Base-by-base conservation (phyloP, 2,888 invertebrate species). In the Pediacus dermestoides region DNA sequence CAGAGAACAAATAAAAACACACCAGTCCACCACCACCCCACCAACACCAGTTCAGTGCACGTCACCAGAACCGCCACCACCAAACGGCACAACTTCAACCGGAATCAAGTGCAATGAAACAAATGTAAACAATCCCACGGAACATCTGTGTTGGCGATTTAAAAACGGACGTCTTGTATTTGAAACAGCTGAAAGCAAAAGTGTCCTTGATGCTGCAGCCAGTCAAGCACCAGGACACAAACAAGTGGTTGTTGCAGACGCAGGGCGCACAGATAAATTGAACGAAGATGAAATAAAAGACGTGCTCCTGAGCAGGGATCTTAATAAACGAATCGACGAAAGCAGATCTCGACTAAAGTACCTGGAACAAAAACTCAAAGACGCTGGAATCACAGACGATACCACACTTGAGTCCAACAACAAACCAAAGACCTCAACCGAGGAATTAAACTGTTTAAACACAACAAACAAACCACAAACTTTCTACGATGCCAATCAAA, bases 331-430 rank as follows among this genome's bases (percentile, higher is more conserved):
- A 16, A 42, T 52, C 23, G 72, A 71, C 48, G 70, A 71, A 51
- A 68, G 68, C 30, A 70, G 69, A 51, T 71, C 71, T 35, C 65
- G 75, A 31, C 58, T 76, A 37, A 74, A 74, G 53, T 67, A 72
- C 39, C 58, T 75, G 35, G 74, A 74, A 56, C 65, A 69, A 48
- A 67, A 67, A 46, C 48, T 69, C 22, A 57, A 57, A 46, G 52
- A 62, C 42, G 61, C 62, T 21, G 65, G 65, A 4, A 55, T 67
- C 40, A 57, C 53, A 23, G 62, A 63, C 46, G 50, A 46, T 10
- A 36, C 35, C 11, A n/a, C n/a, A n/a, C n/a, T n/a, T n/a, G n/a
- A n/a, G n/a, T n/a, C n/a, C n/a, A n/a, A 22, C 14, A 22, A 11
- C 34, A 36, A 31, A 21, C 16, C 38, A 27, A 30, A 11, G 38